These are phyloP conservation scores for Archips crataeganus DNA, from an alignment of 2,888 invertebrate genomes.

Conservation along the genomic window DNA sequence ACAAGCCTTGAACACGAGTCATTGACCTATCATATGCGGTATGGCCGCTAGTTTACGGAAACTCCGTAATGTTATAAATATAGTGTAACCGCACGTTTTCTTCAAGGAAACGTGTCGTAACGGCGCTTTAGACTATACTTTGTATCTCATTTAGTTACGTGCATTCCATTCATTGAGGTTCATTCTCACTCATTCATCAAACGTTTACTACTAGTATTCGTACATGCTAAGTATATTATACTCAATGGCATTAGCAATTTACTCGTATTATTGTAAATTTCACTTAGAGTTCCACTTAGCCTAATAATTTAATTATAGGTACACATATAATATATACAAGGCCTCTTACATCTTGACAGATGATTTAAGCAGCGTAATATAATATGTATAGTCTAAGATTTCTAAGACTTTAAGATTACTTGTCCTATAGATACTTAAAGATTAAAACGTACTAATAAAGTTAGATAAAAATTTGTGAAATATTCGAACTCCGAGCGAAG, in stretches of 20 bases:
- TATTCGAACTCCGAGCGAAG: too few relatives aligned
- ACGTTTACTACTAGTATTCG: not conserved
- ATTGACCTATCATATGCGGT: conserved; percentile 18
- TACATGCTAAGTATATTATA: not conserved
- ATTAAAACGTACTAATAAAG: too few relatives aligned
- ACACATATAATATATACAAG: too few relatives aligned
- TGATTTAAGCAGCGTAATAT: too few relatives aligned
- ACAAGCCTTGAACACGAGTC: conserved; percentile 24
- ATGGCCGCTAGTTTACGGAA: conserved; percentile 38
- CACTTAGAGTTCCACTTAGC: not conserved
- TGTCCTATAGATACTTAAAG: too few relatives aligned
- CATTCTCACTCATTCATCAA: conserved; percentile 17
- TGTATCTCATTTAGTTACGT: conserved; percentile 31
- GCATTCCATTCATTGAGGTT: conserved; percentile 10
- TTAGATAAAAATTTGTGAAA: too few relatives aligned
- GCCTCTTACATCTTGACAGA: too few relatives aligned
- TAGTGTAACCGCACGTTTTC: conserved; percentile 40
- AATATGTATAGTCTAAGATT: too few relatives aligned
- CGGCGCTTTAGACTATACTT: conserved; percentile 16
- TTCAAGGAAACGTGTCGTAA: conserved; percentile 36
- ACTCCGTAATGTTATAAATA: conserved; percentile 41
- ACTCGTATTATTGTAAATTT: not conserved
- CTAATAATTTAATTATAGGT: not conserved
- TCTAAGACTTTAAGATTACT: too few relatives aligned
- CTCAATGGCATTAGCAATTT: not conserved